phyloP scores from a whole-genome alignment of 2,113 vertebrate genomes.

The Gopherus evgoodei region DNA sequence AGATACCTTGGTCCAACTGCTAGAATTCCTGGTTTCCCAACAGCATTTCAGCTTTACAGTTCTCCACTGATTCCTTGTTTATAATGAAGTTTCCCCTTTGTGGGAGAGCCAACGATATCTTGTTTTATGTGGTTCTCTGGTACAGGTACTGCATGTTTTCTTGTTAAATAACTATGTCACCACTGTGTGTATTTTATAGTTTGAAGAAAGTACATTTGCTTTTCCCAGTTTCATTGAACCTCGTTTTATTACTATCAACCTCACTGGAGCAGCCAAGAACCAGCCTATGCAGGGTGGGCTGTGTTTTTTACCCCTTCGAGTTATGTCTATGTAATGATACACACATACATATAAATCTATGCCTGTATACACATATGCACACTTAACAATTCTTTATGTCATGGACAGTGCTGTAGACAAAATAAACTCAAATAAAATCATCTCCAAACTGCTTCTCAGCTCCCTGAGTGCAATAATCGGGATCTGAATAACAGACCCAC shows the following conservation, averaged over 20 bases:
- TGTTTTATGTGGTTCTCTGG: fast-evolving
- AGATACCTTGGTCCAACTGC: fast-evolving
- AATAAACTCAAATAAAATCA: neutral
- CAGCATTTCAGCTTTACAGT: neutral
- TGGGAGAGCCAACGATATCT: fast-evolving
- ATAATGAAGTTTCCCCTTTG: fast-evolving
- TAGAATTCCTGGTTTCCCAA: neutral
- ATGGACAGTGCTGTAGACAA: neutral
- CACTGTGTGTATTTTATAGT: neutral
- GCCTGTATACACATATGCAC: neutral
- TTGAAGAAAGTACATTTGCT: neutral
- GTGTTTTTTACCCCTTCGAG: neutral
- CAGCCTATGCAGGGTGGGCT: neutral
- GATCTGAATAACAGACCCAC: neutral
- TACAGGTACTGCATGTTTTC: fast-evolving
- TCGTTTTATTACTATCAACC: neutral
- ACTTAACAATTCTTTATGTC: neutral
- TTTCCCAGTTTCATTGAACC: neutral
- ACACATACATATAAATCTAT: no score
- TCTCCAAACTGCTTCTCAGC: neutral
- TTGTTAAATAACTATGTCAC: neutral
- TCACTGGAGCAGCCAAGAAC: fast-evolving
- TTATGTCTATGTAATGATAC: fast-evolving
- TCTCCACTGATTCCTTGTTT: neutral
- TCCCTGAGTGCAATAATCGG: neutral